Evolutionary conservation across 2,113 vertebrate genomes (phyloP).

Genomic region (human): DNA sequence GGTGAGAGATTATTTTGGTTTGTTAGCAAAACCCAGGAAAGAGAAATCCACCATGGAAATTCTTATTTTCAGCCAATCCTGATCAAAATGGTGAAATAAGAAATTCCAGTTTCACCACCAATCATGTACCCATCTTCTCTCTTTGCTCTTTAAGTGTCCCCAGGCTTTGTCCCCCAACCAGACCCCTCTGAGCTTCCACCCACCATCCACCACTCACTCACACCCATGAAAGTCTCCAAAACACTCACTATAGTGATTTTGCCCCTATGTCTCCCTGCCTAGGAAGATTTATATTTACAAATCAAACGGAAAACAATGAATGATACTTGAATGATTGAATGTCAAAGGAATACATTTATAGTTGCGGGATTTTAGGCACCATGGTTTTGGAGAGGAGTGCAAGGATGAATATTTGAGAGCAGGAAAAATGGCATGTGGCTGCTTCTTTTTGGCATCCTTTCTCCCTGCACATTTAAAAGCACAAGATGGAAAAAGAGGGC

Average conservation of each 20-base stretch:
- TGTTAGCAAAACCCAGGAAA: constrained; percentile 45
- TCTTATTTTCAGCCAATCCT: constrained; percentile 17
- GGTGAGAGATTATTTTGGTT: not conserved
- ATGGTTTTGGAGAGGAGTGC: not conserved
- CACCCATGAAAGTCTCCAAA: not conserved
- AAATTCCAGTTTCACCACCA: not conserved
- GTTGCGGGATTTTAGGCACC: not conserved
- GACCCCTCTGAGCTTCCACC: not conserved
- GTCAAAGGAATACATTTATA: constrained; percentile 46
- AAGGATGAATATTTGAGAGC: not conserved
- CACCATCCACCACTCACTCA: too few species aligned
- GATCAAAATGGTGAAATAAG: not conserved
- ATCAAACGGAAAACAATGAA: not conserved
- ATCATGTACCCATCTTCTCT: not conserved
- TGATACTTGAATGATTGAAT: not conserved
- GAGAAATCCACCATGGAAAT: constrained; percentile 14
- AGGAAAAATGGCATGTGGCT: constrained; percentile 20
- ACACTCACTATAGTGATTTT: not conserved
- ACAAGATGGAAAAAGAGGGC: constrained; percentile 25
- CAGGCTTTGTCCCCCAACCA: not conserved
- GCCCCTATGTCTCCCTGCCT: not conserved
- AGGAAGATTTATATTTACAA: not conserved
- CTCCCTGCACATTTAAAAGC: constrained; percentile 54
- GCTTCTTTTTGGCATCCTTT: constrained; percentile 15
- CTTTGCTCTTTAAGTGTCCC: not conserved